Percentiles rank a stretch among this genome's conserved stretches.
Conservation (phyloP, 2,797 vertebrate genomes). For the Cossypha polioptera region DNA sequence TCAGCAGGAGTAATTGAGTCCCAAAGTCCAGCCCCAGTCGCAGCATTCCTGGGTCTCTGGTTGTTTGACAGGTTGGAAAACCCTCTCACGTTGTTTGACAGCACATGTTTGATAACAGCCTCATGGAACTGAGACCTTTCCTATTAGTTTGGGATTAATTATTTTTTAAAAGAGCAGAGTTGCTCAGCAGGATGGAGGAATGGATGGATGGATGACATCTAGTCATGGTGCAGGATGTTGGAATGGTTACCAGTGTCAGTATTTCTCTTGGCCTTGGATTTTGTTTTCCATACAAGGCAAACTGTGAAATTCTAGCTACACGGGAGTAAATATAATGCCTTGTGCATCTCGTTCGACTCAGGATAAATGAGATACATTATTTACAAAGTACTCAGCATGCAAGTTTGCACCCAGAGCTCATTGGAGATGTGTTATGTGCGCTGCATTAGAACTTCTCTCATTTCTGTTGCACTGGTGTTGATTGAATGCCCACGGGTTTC, state of each 20-base stretch:
- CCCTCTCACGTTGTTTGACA: background rate
- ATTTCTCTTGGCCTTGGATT: background rate
- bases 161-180: background rate
- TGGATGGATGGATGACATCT: background rate
- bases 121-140: background rate
- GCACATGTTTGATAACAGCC: background rate
- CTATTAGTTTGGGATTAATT: background rate
- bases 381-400: background rate
- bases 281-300: background rate
- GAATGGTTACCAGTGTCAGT: background rate
- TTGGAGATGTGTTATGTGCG: background rate
- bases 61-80: background rate
- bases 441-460: background rate
- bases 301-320: background rate
- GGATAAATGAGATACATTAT: background rate
- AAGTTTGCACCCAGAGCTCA: background rate
- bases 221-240: fast-evolving
- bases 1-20: background rate
- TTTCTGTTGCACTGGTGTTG: fast-evolving
- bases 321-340: background rate
- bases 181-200: background rate
- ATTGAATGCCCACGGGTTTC: background rate
- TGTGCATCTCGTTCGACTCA: background rate
- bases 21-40: background rate
- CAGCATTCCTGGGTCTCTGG: background rate